Evolutionary conservation across 2,113 vertebrate genomes (phyloP), one percentile per base, ranked within the genome.

Genomic region (Xenus cinereus): DNA sequence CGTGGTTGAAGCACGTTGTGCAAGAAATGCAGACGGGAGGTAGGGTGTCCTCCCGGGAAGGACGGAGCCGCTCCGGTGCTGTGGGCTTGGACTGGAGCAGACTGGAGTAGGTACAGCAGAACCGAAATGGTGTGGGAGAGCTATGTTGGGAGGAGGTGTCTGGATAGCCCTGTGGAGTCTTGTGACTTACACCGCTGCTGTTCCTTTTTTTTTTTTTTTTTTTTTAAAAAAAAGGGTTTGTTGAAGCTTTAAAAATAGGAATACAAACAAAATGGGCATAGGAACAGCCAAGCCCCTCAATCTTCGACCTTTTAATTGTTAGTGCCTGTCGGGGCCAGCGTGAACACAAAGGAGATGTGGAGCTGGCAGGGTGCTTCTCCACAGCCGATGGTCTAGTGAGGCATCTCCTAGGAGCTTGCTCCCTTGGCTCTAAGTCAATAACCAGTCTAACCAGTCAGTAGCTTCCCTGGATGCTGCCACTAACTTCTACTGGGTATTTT

Each of bases 211-310:
- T 24, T 13, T 51, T 28, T 16, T 28, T 53, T 51, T 26, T 51
- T 30, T 54, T 51, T 8, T 51, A 51, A 24, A 24, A 50, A 9
- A 51, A 48, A 91, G 74, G 57, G 50, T 84, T 91, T 85, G 83
- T 63, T 59, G 75, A 84, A 64, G 93, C 83, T 84, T 93, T 86
- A 94, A 96, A 96, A 94, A 96, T 93, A 95, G 92, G 81, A 91
- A 41, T 27, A 54, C 75, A 92, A 93, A 88, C 88, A 80, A 93
- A 89, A 88, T 13, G 3, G 3, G 7, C 21, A 75, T 86, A 85
- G 64, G 67, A 96, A 33, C 50, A 54, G 87, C 15, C 85, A 86
- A 86, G 76, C 76, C 59, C 37, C 72, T 95, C 54, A 41, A 0
- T 76, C 75, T 90, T 51, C 12, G 9, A 77, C 90, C 82, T 95